These are phyloP conservation scores for Egretta garzetta DNA, from an alignment of 2,113 vertebrate genomes.

Conservation along the genomic window DNA sequence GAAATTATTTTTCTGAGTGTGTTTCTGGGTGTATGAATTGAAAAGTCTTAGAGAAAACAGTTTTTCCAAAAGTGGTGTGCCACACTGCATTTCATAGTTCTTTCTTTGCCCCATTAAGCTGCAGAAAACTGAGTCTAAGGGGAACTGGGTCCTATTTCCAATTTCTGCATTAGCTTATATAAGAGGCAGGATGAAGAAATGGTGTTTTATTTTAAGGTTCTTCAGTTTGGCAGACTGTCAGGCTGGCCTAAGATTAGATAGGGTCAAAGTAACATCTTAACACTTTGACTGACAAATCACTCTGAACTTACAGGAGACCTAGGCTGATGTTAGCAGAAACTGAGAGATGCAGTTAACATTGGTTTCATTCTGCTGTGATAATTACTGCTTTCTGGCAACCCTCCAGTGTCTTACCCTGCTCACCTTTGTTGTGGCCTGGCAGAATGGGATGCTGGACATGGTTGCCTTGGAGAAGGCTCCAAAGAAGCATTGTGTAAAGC, in stretches of 20 bases:
- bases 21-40: background rate
- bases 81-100: background rate
- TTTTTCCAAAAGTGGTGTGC: background rate
- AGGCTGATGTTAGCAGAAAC: background rate
- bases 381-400: background rate
- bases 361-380: background rate
- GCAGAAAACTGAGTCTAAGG: background rate
- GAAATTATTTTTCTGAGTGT: background rate
- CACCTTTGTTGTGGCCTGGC: background rate
- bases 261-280: background rate
- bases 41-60: background rate
- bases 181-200: background rate
- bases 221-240: background rate
- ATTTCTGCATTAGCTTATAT: background rate
- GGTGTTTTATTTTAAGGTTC: background rate
- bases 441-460: background rate
- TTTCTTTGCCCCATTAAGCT: background rate
- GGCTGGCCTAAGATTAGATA: background rate
- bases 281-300: background rate
- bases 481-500: background rate
- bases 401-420: background rate
- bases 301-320: background rate
- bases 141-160: background rate
- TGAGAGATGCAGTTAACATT: background rate
- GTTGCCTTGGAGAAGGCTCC: background rate